phyloP scores from a whole-genome alignment of 2,113 vertebrate genomes.

The Ifrita kowaldi region DNA sequence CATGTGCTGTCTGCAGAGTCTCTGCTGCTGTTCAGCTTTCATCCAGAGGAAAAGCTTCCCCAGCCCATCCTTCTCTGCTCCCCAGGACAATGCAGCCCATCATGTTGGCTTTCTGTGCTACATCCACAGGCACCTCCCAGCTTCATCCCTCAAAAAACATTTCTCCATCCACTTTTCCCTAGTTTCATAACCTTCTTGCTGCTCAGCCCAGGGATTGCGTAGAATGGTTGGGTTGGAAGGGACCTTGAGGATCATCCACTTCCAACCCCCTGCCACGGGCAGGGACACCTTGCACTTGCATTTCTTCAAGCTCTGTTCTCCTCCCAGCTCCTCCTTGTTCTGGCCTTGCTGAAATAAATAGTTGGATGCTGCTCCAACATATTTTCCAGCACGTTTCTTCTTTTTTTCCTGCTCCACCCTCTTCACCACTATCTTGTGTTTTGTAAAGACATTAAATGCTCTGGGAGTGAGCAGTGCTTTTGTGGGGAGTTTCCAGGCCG shows the following conservation, averaged over 20 bases:
- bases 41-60: neutral
- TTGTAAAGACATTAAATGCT: neutral
- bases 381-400: neutral
- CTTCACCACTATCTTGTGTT: neutral
- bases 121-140: accelerated
- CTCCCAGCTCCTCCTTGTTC: neutral
- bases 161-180: neutral
- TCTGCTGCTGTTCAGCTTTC: neutral
- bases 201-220: neutral
- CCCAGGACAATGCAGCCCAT: neutral
- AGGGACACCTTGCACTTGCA: neutral
- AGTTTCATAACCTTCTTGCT: neutral
- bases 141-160: neutral
- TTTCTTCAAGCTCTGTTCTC: neutral
- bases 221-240: neutral
- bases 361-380: neutral
- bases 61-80: neutral
- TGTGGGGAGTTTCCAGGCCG: neutral
- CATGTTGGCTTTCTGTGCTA: accelerated
- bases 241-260: neutral
- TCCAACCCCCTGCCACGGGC: neutral
- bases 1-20: neutral
- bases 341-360: neutral
- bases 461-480: neutral
- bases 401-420: neutral